Evolutionary conservation across 2,113 vertebrate species (phyloP), one percentile per base, ranked within the genome.

Genomic region (Chascanopsetta lugubris): DNA sequence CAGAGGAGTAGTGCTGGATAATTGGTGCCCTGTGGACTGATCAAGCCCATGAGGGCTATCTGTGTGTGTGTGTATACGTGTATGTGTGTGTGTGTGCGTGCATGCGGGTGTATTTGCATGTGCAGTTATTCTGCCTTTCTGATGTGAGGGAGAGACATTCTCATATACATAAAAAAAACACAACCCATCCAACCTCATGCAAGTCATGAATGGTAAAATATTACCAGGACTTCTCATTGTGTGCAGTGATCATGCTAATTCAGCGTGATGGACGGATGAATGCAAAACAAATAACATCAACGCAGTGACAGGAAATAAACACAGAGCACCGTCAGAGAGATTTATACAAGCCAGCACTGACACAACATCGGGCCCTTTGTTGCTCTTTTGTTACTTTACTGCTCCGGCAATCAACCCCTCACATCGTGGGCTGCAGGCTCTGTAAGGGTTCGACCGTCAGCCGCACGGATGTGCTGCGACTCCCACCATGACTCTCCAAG

Each of bases 11-110:
- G 34, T 84, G 68, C 57, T 46, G 43, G 61, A 73, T 87, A 87
- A 88, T 80, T 82, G 73, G 74, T 59, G 54, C 71, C 65, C 59
- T 67, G 56, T 66, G 56, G 61, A 61, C 62, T 80, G 76, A 66
- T 75, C 26, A 43, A 40, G 63, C 51, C 64, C 78, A 53, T 32
- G 6, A 72, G 77, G 46, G 13, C 27, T 61, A 56, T 36, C 26
- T 61, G 22, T 51, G 51, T 66, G 56, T 34, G 27, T 74, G 24
- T 22, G 54, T 32, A 30, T 72, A 47, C 43, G 46, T 57, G 20
- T 62, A 38, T 66, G 49, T 47, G 47, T 53, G 24, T 53, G 60
- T 65, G 30, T 60, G n/a, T 49, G 42, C 20, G 18, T 36, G 48
- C 40, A 47, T 36, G 6, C 6, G 34, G 32, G 47, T 56, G 60